A percentile compares a stretch with the other conserved stretches of the same genome.
phyloP scores from a whole-genome alignment of 2,113 vertebrate genomes.

The Petromus typicus region DNA sequence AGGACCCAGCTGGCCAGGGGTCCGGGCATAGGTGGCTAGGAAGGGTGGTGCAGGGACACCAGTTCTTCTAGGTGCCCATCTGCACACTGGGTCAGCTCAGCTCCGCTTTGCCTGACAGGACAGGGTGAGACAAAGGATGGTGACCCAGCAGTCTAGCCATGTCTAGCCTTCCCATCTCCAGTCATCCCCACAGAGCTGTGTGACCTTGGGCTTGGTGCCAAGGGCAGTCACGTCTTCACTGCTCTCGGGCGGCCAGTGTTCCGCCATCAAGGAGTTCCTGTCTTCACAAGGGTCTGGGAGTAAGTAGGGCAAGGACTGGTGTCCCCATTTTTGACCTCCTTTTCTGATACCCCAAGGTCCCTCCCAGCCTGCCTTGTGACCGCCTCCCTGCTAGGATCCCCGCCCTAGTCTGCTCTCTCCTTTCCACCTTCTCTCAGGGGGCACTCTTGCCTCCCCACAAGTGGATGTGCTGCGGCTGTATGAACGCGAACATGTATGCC shows the following conservation, averaged over 20 bases:
- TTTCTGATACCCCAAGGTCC: constrained; percentile 67
- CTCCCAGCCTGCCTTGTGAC: background rate
- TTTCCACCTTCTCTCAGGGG: background rate
- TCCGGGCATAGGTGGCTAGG: background rate
- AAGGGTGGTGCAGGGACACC: background rate
- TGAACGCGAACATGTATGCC: fast-evolving
- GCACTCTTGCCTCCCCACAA: fast-evolving
- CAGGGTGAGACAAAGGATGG: background rate
- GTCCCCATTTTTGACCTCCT: constrained; percentile 80
- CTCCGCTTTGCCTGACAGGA: background rate
- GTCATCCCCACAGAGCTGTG: fast-evolving
- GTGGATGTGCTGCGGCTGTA: background rate
- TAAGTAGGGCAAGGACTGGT: constrained; percentile 69
- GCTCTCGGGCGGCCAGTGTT: background rate
- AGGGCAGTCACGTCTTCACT: background rate
- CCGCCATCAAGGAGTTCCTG: background rate
- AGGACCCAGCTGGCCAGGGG: background rate
- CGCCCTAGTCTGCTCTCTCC: fast-evolving
- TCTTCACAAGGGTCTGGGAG: constrained; percentile 37
- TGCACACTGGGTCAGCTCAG: background rate
- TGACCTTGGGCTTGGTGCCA: background rate
- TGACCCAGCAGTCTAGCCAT: background rate
- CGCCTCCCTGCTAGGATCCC: background rate
- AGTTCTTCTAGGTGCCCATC: background rate
- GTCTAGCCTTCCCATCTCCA: background rate